Percentiles rank a stretch among this genome's conserved stretches.
These are phyloP conservation scores for Metopolophium dirhodum DNA, from an alignment of 1,140 invertebrate species.

Conservation along the genomic window DNA sequence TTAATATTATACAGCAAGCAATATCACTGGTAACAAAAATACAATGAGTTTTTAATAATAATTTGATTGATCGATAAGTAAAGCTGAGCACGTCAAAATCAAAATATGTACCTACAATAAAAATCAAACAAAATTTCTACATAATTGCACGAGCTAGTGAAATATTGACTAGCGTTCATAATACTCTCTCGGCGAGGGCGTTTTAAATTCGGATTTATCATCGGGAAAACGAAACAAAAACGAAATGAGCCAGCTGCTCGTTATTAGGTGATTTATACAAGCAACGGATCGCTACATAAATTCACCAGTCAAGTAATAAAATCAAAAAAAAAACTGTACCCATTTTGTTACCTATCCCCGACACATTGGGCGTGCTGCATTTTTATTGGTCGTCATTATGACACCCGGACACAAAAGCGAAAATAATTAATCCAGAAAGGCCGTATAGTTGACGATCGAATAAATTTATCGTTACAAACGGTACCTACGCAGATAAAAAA, in stretches of 20 bases:
- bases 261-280: constrained; percentile 50
- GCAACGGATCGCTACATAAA: constrained; percentile 44
- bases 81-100: not conserved
- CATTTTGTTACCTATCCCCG: constrained; percentile 39
- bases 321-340: not conserved
- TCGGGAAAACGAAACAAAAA: constrained; percentile 19
- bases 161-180: constrained; percentile 5
- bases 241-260: constrained; percentile 43
- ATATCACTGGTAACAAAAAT: constrained; percentile 1
- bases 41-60: not conserved
- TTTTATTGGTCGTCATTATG: constrained; percentile 39
- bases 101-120: not conserved
- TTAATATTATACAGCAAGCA: not conserved
- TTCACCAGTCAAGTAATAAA: constrained; percentile 19
- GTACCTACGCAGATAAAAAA: not conserved
- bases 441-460: not conserved
- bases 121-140: not conserved
- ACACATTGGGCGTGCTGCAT: not conserved
- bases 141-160: not conserved
- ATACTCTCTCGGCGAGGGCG: not conserved
- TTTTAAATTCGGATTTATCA: constrained; percentile 51
- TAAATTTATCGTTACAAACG: not conserved
- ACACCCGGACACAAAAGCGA: constrained; percentile 23
- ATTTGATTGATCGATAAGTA: constrained; percentile 10
- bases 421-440: constrained; percentile 39